These are phyloP conservation scores for Cheilosia variabilis DNA, from an alignment of 2,888 invertebrate species.

Conservation along the genomic window DNA sequence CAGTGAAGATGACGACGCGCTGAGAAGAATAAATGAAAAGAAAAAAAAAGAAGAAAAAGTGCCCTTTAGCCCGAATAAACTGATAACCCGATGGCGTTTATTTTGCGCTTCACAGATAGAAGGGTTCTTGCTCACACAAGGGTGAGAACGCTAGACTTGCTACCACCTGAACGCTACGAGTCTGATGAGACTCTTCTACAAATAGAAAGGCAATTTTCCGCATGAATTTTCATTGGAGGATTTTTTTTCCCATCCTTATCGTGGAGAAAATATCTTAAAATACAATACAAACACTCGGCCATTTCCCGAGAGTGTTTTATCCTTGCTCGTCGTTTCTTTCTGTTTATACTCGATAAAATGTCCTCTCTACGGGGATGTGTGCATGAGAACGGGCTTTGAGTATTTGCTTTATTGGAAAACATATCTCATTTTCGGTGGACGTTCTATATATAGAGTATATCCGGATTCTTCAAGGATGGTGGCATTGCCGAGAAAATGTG, in stretches of 20 bases:
- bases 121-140: constrained; percentile 31
- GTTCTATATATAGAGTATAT: constrained; percentile 10
- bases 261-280: constrained; percentile 65
- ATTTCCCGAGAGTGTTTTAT: constrained; percentile 37
- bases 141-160: constrained; percentile 28
- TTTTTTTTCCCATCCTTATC: constrained; percentile 51
- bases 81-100: constrained; percentile 49
- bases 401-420: constrained; percentile 70
- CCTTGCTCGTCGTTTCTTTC: constrained; percentile 27
- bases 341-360: constrained; percentile 66
- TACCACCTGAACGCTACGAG: background rate
- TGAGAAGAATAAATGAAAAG: constrained; percentile 4
- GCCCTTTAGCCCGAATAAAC: constrained; percentile 5
- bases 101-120: constrained; percentile 49
- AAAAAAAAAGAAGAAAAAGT: constrained; percentile 14
- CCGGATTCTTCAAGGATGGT: constrained; percentile 30
- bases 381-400: constrained; percentile 15
- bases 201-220: constrained; percentile 69
- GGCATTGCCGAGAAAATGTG: background rate
- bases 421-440: constrained; percentile 67
- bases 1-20: constrained; percentile 34
- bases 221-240: constrained; percentile 69
- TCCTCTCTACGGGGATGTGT: constrained; percentile 48
- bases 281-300: constrained; percentile 68
- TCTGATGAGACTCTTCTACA: constrained; percentile 37